These are phyloP conservation scores for Acromyrmex charruanus DNA, from an alignment of 1,140 invertebrate genomes.

Conservation along the genomic window DNA sequence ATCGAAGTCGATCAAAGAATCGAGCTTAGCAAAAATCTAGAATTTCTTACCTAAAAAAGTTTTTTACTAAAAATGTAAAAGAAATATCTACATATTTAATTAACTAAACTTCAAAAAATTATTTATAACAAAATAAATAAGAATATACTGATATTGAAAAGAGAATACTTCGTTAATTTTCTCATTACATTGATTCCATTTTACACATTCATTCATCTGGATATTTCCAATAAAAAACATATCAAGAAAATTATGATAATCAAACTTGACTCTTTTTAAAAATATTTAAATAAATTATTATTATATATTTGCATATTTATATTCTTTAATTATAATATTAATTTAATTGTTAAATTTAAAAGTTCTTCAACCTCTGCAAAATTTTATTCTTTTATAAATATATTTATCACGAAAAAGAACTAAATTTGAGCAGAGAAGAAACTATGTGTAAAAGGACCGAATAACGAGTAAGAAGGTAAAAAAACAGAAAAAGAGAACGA, in stretches of 20 bases:
- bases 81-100: background rate
- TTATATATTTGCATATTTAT: background rate
- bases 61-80: conserved; percentile 24
- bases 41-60: conserved; percentile 34
- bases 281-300: background rate
- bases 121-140: conserved; percentile 52
- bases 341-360: background rate
- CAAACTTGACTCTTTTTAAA: background rate
- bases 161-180: background rate
- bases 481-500: background rate
- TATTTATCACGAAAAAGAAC: background rate
- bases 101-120: conserved; percentile 1
- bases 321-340: background rate
- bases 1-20: background rate
- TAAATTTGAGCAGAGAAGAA: background rate
- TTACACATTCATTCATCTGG: background rate
- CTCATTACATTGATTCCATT: background rate
- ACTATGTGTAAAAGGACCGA: background rate
- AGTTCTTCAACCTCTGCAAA: background rate
- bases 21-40: background rate
- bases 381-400: background rate
- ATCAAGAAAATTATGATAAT: background rate
- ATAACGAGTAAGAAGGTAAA: background rate
- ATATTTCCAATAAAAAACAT: background rate
- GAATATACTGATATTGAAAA: background rate